Percentiles rank a stretch among this genome's conserved stretches.
phyloP scores from a whole-genome alignment of 2,888 invertebrate species.

The Callyntrura guangdongensis region DNA sequence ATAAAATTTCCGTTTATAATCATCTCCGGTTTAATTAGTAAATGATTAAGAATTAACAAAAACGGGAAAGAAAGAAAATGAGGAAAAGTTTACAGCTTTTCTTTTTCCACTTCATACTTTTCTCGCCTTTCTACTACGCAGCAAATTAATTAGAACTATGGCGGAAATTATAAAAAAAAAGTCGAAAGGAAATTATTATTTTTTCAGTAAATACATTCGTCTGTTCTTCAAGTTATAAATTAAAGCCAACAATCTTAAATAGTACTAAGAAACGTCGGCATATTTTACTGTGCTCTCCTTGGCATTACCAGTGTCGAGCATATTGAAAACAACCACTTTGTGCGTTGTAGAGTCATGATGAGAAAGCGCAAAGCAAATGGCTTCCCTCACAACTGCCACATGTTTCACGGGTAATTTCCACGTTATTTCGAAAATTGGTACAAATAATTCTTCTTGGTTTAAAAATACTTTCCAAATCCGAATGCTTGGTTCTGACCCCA shows the following conservation, averaged over 20 bases:
- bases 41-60: background rate
- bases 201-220: constrained; percentile 22
- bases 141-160: constrained; percentile 43
- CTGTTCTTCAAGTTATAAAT: constrained; percentile 5
- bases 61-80: background rate
- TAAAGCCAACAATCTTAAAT: too few species aligned
- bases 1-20: constrained; percentile 65
- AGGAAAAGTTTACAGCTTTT: constrained; percentile 64
- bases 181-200: constrained; percentile 71
- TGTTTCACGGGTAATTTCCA: constrained; percentile 83
- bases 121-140: background rate
- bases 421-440: constrained; percentile 83
- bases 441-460: constrained; percentile 80
- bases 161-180: constrained; percentile 69
- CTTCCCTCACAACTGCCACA: constrained; percentile 80
- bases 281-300: too few species aligned
- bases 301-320: constrained; percentile 81
- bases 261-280: too few species aligned
- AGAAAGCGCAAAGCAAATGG: constrained; percentile 82
- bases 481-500: constrained; percentile 82
- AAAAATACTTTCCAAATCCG: constrained; percentile 83
- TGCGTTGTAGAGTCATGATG: constrained; percentile 81
- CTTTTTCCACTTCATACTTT: constrained; percentile 3
- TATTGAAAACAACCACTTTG: constrained; percentile 83
- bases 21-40: constrained; percentile 68